These are phyloP conservation scores for Rotaria sp. DNA, from an alignment of 2,888 invertebrate species.

Conservation along the genomic window DNA sequence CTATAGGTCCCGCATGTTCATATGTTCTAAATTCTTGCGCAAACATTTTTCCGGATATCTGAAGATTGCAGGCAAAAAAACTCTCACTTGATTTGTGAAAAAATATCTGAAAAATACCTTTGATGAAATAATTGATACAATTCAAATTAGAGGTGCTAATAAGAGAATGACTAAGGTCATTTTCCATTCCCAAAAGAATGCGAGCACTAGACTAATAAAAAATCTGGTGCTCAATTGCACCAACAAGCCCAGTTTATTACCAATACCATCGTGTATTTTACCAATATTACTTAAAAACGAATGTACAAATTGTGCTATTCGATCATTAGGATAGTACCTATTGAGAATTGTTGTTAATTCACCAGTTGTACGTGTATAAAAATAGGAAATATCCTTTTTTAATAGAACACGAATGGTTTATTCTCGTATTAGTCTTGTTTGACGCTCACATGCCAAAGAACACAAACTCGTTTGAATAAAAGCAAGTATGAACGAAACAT, in stretches of 20 bases:
- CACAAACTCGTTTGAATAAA: neutral
- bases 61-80: neutral
- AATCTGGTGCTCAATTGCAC: slow-evolving; percentile 67
- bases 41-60: slow-evolving; percentile 30
- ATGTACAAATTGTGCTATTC: neutral
- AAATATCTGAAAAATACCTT: slow-evolving; percentile 38
- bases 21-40: slow-evolving; percentile 37
- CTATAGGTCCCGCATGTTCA: slow-evolving; percentile 37
- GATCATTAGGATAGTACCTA: neutral
- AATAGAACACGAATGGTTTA: slow-evolving; percentile 27
- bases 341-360: neutral
- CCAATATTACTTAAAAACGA: slow-evolving; percentile 45
- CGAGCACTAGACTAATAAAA: slow-evolving; percentile 64
- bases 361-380: slow-evolving; percentile 45
- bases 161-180: slow-evolving; percentile 60
- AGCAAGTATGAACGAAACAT: neutral
- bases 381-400: slow-evolving; percentile 46
- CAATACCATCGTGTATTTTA: slow-evolving; percentile 71
- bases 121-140: slow-evolving; percentile 43
- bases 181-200: slow-evolving; percentile 59
- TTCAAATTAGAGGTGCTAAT: slow-evolving; percentile 56
- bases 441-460: neutral
- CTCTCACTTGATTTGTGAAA: neutral
- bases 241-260: slow-evolving; percentile 72
- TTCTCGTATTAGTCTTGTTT: neutral